These are phyloP conservation scores for Amitus sp. DNA, from an alignment of 2,888 invertebrate genomes.

Conservation along the genomic window DNA sequence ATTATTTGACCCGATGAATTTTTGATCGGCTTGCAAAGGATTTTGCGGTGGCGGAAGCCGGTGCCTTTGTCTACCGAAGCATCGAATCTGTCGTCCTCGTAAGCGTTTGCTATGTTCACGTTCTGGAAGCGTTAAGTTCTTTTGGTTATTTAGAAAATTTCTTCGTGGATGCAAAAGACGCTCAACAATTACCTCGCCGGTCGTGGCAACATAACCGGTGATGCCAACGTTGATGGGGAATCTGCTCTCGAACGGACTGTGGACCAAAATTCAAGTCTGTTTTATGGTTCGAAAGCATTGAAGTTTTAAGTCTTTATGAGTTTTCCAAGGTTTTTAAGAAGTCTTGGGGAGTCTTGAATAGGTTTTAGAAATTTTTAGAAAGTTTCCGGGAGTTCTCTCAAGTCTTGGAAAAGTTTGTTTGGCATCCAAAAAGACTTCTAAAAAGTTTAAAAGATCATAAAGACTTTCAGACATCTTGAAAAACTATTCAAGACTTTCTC, in stretches of 20 bases:
- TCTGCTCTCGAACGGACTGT: slow-evolving; percentile 87
- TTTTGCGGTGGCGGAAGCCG: slow-evolving; percentile 86
- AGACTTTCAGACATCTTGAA: no score
- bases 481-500: no score
- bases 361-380: no score
- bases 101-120: slow-evolving; percentile 90
- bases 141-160: background rate
- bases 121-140: slow-evolving; percentile 71
- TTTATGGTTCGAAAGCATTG: no score
- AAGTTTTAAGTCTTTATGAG: no score
- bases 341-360: no score
- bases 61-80: slow-evolving; percentile 84
- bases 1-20: slow-evolving; percentile 92
- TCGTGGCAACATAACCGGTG: slow-evolving; percentile 93
- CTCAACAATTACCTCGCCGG: slow-evolving; percentile 92
- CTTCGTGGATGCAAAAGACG: no score
- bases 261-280: slow-evolving; percentile 47
- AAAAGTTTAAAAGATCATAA: no score
- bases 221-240: slow-evolving; percentile 96
- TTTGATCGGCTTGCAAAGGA: slow-evolving; percentile 96
- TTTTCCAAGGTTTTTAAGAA: no score
- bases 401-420: no score
- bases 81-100: slow-evolving; percentile 90
- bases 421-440: no score
- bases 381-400: no score